Conservation (phyloP, 1,140 invertebrate genomes). For the Paraescarpia echinospica region DNA sequence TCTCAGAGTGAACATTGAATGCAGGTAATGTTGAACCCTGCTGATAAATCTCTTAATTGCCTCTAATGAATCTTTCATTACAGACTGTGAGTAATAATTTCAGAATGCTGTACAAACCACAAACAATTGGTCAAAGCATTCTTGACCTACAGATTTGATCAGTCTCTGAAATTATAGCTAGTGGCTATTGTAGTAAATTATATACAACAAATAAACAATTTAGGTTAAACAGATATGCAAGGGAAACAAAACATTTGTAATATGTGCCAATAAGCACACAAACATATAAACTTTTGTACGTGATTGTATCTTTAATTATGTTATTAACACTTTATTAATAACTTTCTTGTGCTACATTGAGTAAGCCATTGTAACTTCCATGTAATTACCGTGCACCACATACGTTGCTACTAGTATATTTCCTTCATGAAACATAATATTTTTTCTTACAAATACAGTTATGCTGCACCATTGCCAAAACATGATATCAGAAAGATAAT, state of each 20-base stretch:
- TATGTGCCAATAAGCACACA: background rate
- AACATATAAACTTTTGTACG: background rate
- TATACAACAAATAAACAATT: background rate
- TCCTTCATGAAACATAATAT: background rate
- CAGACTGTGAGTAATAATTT: background rate
- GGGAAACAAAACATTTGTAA: background rate
- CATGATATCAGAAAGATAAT: background rate
- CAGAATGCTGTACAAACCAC: background rate
- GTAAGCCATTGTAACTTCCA: background rate
- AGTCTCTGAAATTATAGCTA: background rate
- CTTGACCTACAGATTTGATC: background rate
- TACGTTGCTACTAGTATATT: background rate
- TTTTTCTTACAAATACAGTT: background rate
- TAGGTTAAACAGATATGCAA: background rate
- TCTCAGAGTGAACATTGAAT: background rate
- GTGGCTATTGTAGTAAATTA: background rate
- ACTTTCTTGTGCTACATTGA: background rate
- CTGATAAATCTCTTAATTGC: slow-evolving; percentile 1
- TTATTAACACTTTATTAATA: background rate
- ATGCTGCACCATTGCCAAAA: background rate
- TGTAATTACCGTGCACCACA: background rate
- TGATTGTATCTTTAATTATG: background rate
- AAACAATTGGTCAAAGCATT: background rate
- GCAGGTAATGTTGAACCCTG: background rate
- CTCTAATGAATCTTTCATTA: background rate